Evolutionary conservation across 2,797 vertebrate species (phyloP), one percentile per base, ranked within the genome.

Genomic region (Sparidentex hasta): DNA sequence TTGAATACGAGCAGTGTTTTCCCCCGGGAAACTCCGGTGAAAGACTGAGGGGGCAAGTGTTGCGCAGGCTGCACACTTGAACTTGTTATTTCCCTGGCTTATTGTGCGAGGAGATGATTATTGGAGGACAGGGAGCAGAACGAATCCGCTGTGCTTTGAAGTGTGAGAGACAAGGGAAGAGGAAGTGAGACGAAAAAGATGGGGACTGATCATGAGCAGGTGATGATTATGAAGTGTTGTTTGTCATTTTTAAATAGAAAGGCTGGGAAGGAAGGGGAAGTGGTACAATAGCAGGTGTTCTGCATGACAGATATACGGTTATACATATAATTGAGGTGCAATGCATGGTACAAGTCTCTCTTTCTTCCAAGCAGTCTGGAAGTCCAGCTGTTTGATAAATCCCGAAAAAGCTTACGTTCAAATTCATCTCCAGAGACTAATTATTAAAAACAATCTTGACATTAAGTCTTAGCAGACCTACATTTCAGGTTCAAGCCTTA

Each of bases 71-170:
- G 52, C 80, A 71, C 75, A 84, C 84, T 85, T 79, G 70, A 86
- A 88, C 75, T 86, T 89, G 83, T 86, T 90, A 90, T 90, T 88
- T 89, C 69, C 80, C 38, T 1, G 21, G 67, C 47, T 83, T 76
- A 68, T 83, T 86, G 52, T 76, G 23, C 1, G 0, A 63, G 56
- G 73, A 72, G 78, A 74, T 80, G 65, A 83, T 85, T 67, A 78
- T 62, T 84, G 71, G 27, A 73, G 74, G 65, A 68, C 50, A 43
- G 79, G 61, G 56, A 63, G 58, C 74, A 71, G 67, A 66, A 20
- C 5, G 3, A 57, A 70, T 57, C 58, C 25, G 47, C 67, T 66
- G 51, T n/a, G 65, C 57, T 87, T 78, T 82, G 75, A 70, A 82
- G 80, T 63, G 59, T 44, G 38, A 56, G 69, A 80, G 54, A 50